Evolutionary conservation across 2,888 invertebrate genomes (phyloP).

Genomic region (Phoronis australis): DNA sequence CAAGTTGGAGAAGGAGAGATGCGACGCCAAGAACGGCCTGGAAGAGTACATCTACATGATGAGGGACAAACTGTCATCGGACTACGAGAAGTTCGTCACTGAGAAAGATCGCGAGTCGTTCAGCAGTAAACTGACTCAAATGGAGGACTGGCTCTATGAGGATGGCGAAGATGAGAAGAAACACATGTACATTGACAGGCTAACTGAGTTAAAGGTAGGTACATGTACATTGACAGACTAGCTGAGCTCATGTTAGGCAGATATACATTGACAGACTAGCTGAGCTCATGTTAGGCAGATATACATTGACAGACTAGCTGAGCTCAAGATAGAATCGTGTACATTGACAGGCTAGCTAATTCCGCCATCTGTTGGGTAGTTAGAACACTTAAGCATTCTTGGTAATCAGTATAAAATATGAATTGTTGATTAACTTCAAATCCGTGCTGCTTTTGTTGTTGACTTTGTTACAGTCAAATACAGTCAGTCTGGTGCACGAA

Average conservation of each 20-base stretch:
- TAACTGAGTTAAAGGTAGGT: conserved; percentile 56
- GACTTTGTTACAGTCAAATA: too few relatives aligned
- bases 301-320: conserved; percentile 58
- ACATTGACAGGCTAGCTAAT: too few relatives aligned
- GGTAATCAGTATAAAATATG: too few relatives aligned
- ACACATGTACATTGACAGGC: conserved; percentile 61
- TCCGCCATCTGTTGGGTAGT: too few relatives aligned
- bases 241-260: conserved; percentile 56
- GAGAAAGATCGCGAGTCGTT: conserved; percentile 56
- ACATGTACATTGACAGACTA: conserved; percentile 61
- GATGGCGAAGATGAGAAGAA: conserved; percentile 89
- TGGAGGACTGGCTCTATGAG: conserved; percentile 96
- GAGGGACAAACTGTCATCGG: conserved; percentile 75
- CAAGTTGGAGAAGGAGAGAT: conserved; percentile 86
- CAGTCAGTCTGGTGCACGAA: too few relatives aligned
- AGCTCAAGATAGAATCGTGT: conserved; percentile 56
- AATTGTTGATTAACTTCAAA: too few relatives aligned
- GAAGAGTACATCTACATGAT: conserved; percentile 98
- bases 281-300: conserved; percentile 58
- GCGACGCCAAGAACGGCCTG: conserved; percentile 91
- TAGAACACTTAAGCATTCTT: too few relatives aligned
- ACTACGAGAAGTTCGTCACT: conserved; percentile 70
- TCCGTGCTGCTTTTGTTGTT: too few relatives aligned
- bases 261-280: conserved; percentile 60
- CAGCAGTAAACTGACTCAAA: conserved; percentile 65